These are phyloP conservation scores for Thalassoma bifasciatum DNA, from an alignment of 2,113 vertebrate genomes.

Conservation along the genomic window DNA sequence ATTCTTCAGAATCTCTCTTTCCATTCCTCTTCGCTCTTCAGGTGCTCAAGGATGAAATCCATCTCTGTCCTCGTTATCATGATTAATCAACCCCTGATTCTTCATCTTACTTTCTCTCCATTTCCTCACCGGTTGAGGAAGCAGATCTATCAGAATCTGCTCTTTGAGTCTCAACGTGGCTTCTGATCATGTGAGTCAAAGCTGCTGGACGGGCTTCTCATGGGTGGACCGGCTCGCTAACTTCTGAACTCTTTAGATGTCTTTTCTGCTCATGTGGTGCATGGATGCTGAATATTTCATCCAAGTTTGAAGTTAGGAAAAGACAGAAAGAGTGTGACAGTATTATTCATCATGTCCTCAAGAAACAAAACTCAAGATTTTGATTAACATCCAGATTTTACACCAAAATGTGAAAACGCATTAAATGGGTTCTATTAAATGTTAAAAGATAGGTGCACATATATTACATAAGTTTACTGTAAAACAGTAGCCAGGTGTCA, in stretches of 20 bases:
- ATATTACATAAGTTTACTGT: not conserved
- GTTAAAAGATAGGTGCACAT: no score
- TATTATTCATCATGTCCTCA: not conserved
- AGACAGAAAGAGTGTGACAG: no score
- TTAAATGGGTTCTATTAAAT: no score
- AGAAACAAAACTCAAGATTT: no score
- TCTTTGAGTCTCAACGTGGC: constrained; percentile 10
- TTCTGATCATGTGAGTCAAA: constrained; percentile 21
- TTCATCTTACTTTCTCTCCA: constrained; percentile 24
- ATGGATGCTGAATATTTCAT: constrained; percentile 2
- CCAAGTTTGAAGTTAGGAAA: not conserved
- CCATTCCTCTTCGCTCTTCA: constrained; percentile 50
- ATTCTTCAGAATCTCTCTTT: constrained; percentile 34
- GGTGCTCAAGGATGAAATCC: constrained; percentile 47
- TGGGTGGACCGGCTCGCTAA: not conserved
- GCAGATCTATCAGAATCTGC: constrained; percentile 23
- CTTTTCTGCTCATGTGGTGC: not conserved
- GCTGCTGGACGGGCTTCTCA: constrained; percentile 7
- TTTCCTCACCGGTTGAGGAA: constrained; percentile 37
- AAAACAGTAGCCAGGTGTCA: not conserved
- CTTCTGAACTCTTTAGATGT: constrained; percentile 30
- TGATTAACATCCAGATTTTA: no score
- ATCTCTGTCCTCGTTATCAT: constrained; percentile 67
- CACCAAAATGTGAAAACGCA: no score
- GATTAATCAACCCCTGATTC: constrained; percentile 59